Conservation (phyloP, 2,113 vertebrate species). For the Lepidothrix coronata region DNA sequence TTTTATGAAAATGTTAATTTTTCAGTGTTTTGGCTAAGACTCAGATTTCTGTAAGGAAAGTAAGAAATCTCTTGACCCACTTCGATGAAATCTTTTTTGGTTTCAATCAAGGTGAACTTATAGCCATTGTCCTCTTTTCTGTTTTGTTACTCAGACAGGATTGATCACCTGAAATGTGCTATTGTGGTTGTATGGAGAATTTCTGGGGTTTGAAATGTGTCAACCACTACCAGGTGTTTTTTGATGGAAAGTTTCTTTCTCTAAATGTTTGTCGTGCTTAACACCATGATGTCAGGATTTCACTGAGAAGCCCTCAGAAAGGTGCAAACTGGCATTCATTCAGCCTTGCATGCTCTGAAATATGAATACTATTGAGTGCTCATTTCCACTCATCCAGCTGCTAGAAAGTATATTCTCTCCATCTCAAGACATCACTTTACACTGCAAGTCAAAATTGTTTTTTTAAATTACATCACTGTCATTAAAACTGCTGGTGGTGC, state of each 20-base stretch:
- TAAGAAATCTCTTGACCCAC: not conserved
- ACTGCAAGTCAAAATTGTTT: constrained; percentile 27
- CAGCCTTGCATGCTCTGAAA: not conserved
- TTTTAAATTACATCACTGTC: constrained; percentile 53
- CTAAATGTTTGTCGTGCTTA: not conserved
- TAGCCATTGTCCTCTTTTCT: not conserved
- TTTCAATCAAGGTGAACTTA: not conserved
- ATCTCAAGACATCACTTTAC: not conserved
- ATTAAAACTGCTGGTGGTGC: constrained; percentile 27
- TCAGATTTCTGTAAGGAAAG: not conserved
- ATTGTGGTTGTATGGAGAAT: not conserved
- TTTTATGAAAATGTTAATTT: not conserved
- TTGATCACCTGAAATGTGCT: not conserved
- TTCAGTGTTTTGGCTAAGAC: not conserved
- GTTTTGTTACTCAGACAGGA: not conserved
- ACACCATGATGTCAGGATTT: not conserved
- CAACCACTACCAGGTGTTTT: not conserved
- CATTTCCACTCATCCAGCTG: not conserved
- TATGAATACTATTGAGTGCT: not conserved
- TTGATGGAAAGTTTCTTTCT: not conserved
- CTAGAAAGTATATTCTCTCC: not conserved
- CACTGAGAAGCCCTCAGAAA: not conserved
- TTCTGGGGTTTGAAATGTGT: not conserved
- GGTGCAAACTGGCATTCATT: not conserved
- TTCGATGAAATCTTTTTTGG: not conserved